These are phyloP conservation scores for Pammene fasciana DNA, from an alignment of 2,888 invertebrate genomes.

Conservation along the genomic window DNA sequence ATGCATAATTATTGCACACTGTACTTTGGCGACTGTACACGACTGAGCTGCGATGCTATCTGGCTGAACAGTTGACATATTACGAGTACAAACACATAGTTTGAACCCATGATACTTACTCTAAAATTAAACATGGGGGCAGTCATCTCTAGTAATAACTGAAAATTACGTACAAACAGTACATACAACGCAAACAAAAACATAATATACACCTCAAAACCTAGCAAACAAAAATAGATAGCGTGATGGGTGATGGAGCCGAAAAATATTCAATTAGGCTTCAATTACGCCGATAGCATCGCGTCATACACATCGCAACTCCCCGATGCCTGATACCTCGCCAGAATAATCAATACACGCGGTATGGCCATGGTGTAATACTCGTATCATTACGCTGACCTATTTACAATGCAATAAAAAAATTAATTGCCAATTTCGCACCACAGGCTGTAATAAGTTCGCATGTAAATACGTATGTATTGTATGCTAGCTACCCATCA, in stretches of 20 bases:
- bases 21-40: too few relatives aligned
- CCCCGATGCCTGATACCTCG: neutral
- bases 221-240: neutral
- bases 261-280: conserved; percentile 7
- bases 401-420: neutral
- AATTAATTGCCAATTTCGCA: neutral
- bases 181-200: neutral
- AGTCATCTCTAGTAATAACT: too few relatives aligned
- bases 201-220: too few relatives aligned
- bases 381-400: neutral
- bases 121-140: too few relatives aligned
- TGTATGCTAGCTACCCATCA: too few relatives aligned
- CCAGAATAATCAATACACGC: neutral
- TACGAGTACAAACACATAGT: too few relatives aligned
- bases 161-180: neutral
- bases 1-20: too few relatives aligned
- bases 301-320: neutral
- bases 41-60: too few relatives aligned
- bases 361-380: neutral
- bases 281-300: neutral
- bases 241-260: conserved; percentile 1
- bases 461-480: too few relatives aligned
- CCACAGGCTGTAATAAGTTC: neutral
- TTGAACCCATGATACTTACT: too few relatives aligned
- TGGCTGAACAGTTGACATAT: too few relatives aligned